These are phyloP conservation scores for Macquaria ambigua DNA, from an alignment of 2,113 vertebrate species.

Conservation along the genomic window DNA sequence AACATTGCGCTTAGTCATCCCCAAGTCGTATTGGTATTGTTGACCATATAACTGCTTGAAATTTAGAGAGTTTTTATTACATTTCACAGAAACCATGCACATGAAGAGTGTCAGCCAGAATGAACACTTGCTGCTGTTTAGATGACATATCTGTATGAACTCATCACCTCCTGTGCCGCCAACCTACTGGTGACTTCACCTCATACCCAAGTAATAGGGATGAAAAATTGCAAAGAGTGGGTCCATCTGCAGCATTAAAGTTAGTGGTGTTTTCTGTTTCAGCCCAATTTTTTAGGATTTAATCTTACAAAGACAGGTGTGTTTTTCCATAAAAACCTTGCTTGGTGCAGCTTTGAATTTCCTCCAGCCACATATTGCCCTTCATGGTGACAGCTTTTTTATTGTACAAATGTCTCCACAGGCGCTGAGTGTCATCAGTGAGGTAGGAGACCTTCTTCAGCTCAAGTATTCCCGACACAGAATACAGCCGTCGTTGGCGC, in stretches of 20 bases:
- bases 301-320: conserved; percentile 4
- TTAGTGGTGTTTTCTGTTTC: conserved; percentile 1
- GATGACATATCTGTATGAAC: conserved; percentile 2
- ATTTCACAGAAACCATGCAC: not conserved
- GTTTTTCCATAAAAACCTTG: not conserved
- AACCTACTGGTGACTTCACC: not conserved
- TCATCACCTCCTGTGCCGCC: not conserved
- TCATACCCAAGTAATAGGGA: not conserved
- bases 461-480: conserved; percentile 92
- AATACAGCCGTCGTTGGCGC: conserved; percentile 42
- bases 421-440: conserved; percentile 91
- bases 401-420: conserved; percentile 69
- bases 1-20: not conserved
- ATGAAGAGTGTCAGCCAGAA: not conserved
- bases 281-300: conserved; percentile 17
- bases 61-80: too few species aligned
- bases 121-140: not conserved
- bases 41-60: not conserved
- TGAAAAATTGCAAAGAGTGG: conserved; percentile 12
- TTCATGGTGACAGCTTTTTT: conserved; percentile 37
- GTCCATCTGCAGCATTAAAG: conserved; percentile 10
- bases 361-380: conserved; percentile 10
- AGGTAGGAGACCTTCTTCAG: conserved; percentile 94
- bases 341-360: conserved; percentile 10
- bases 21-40: not conserved